phyloP scores from a whole-genome alignment of 2,113 vertebrate species.

The Lasiurus borealis region DNA sequence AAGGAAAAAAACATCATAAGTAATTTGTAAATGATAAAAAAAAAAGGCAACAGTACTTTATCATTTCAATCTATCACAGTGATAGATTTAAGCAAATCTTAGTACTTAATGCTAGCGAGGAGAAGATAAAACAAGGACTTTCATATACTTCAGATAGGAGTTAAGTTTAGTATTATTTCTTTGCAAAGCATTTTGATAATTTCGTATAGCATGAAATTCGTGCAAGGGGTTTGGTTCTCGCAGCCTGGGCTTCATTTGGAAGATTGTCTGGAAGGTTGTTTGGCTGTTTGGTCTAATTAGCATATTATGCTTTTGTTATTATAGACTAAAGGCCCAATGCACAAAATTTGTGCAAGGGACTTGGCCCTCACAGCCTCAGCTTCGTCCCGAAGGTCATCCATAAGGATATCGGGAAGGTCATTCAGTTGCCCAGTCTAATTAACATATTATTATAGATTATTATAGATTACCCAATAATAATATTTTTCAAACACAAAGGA shows the following conservation, averaged over 20 bases:
- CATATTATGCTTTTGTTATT: too few relatives aligned
- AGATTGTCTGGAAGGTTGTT: too few relatives aligned
- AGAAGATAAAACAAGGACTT: background rate
- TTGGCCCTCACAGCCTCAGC: accelerated
- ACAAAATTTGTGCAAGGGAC: too few relatives aligned
- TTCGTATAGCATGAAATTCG: background rate
- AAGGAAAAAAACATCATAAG: too few relatives aligned
- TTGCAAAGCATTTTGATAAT: background rate
- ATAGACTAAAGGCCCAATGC: background rate
- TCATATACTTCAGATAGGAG: background rate
- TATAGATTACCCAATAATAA: background rate
- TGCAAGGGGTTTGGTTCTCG: too few relatives aligned
- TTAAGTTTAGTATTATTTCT: background rate
- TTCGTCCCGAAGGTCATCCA: too few relatives aligned
- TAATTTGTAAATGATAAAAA: background rate
- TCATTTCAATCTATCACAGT: conserved; percentile 10
- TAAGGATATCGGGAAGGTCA: too few relatives aligned
- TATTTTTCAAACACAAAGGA: background rate
- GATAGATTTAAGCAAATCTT: background rate
- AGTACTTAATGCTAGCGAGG: background rate
- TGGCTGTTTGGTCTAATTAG: too few relatives aligned
- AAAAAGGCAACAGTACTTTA: background rate
- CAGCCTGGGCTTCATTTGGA: too few relatives aligned
- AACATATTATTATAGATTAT: too few relatives aligned
- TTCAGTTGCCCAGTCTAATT: too few relatives aligned